A percentile compares a stretch with the other conserved stretches of the same genome.
Conservation (phyloP, 2,113 vertebrate genomes). For the Cygnus buccinator region DNA sequence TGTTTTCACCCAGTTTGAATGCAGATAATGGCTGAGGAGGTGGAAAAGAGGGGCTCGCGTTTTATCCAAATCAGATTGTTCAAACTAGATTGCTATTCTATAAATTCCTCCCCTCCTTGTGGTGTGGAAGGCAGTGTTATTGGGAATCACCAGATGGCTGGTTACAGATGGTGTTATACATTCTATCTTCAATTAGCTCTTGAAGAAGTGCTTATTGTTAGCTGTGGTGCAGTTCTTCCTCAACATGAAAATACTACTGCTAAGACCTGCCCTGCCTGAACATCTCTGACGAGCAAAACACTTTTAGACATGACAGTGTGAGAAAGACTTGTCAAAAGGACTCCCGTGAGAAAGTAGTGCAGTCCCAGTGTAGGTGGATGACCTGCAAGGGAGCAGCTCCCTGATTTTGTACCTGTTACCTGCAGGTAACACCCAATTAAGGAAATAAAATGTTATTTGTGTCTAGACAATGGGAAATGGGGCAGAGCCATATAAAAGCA, state of each 20-base stretch:
- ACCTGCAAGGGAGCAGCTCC: rapidly evolving
- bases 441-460: neutral
- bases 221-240: conserved; percentile 62
- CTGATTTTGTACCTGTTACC: neutral
- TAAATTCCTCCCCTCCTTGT: conserved; percentile 70
- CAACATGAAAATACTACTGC: neutral
- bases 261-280: conserved; percentile 33
- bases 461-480: neutral
- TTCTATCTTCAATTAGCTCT: conserved; percentile 75
- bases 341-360: neutral
- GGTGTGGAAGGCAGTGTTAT: conserved; percentile 68
- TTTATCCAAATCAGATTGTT: conserved; percentile 68
- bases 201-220: conserved; percentile 74
- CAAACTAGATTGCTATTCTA: conserved; percentile 65
- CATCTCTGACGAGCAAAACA: neutral
- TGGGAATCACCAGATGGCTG: conserved; percentile 72
- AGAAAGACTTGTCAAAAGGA: neutral
- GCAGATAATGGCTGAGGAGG: conserved; percentile 13
- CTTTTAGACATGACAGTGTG: neutral
- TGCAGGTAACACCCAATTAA: neutral
- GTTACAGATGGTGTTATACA: conserved; percentile 73
- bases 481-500: neutral
- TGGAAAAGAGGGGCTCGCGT: conserved; percentile 33
- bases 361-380: rapidly evolving
- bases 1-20: neutral